These are phyloP conservation scores for Leptopilina myrica DNA, from an alignment of 2,888 invertebrate species.

Conservation along the genomic window DNA sequence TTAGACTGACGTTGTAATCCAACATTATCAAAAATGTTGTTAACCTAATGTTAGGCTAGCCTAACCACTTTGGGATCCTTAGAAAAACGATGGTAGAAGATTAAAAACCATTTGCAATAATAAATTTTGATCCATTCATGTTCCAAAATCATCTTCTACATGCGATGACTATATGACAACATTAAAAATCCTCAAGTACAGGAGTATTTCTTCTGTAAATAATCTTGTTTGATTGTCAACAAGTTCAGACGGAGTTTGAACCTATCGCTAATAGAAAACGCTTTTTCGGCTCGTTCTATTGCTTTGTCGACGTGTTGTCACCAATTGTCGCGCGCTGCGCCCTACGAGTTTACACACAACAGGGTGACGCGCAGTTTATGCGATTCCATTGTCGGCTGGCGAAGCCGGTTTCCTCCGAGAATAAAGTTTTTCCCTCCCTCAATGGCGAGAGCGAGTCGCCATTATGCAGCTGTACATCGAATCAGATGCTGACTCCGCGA, in stretches of 20 bases:
- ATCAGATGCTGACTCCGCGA: slow-evolving; percentile 50
- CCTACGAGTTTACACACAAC: slow-evolving; percentile 74
- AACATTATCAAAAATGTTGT: too few relatives aligned
- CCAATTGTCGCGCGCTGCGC: slow-evolving; percentile 71
- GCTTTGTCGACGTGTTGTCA: slow-evolving; percentile 71
- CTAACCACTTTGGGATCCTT: too few relatives aligned
- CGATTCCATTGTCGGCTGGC: slow-evolving; percentile 68
- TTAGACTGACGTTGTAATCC: too few relatives aligned
- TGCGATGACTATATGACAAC: too few relatives aligned
- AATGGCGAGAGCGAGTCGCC: slow-evolving; percentile 48
- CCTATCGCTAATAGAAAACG: slow-evolving; percentile 55
- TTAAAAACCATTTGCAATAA: too few relatives aligned
- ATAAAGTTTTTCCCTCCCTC: slow-evolving; percentile 44
- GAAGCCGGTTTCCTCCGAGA: slow-evolving; percentile 52
- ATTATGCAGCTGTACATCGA: slow-evolving; percentile 50
- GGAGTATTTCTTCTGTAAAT: too few relatives aligned
- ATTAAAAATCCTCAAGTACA: too few relatives aligned
- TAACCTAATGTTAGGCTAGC: too few relatives aligned
- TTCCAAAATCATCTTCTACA: too few relatives aligned
- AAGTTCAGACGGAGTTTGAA: slow-evolving; percentile 45
- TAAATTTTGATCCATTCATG: too few relatives aligned
- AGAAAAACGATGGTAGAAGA: too few relatives aligned
- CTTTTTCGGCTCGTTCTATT: slow-evolving; percentile 58
- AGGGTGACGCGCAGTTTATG: slow-evolving; percentile 72
- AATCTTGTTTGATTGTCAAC: not conserved